These are phyloP conservation scores for Acrobasis repandana DNA, from an alignment of 2,888 invertebrate species.

Conservation along the genomic window DNA sequence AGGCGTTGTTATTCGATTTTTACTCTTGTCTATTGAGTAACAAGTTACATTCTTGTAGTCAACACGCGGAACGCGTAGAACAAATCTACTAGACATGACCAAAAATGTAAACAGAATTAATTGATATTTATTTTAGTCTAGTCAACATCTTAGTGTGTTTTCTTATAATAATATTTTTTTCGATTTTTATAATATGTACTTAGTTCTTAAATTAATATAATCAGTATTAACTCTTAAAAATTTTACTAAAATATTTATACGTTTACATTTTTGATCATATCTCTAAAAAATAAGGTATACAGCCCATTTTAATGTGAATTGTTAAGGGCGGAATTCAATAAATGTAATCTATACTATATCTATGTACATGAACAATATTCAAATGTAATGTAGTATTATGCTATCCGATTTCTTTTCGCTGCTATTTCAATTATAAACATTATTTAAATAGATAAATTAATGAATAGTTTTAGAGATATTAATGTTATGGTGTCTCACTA, in stretches of 20 bases:
- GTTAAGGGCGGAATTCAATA: conserved; percentile 31
- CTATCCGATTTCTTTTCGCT: conserved; percentile 17
- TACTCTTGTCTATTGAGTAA: conserved; percentile 56
- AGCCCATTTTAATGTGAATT: conserved; percentile 33
- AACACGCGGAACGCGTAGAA: conserved; percentile 11
- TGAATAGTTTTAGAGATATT: conserved; percentile 36
- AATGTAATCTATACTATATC: conserved; percentile 32
- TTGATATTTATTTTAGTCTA: conserved; percentile 24
- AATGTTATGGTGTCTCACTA: conserved; percentile 62
- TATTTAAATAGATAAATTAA: conserved; percentile 47
- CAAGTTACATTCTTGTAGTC: conserved; percentile 48
- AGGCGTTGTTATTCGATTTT: conserved; percentile 69
- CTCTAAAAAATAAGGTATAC: background rate
- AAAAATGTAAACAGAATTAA: conserved; percentile 6
- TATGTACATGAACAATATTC: conserved; percentile 33
- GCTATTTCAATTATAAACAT: conserved; percentile 22
- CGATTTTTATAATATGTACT: background rate
- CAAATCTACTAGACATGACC: conserved; percentile 5
- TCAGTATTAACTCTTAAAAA: conserved; percentile 4
- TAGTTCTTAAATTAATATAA: background rate
- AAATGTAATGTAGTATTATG: conserved; percentile 25
- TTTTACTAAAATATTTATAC: background rate
- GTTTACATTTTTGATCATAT: conserved; percentile 4
- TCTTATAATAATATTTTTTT: background rate
- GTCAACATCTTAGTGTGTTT: background rate